Conservation (phyloP, 1,140 invertebrate species). For the Bathynomus jamesi region DNA sequence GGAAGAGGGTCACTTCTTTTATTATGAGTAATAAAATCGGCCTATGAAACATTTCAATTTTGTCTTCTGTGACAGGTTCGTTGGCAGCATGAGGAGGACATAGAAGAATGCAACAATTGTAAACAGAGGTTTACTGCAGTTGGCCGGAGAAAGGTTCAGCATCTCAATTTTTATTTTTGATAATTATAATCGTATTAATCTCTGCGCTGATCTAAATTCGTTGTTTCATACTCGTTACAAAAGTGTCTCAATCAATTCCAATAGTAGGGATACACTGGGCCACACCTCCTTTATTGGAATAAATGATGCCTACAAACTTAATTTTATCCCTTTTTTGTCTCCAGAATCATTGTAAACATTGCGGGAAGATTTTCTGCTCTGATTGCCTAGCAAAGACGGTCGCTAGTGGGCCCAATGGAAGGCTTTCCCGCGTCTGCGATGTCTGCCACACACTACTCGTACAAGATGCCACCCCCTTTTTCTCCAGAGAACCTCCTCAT, state of each 20-base stretch:
- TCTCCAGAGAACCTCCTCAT: conserved; percentile 50
- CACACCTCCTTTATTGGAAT: too few relatives aligned
- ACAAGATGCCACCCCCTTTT: conserved; percentile 86
- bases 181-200: background rate
- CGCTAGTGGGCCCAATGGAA: conserved; percentile 72
- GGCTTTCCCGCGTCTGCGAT: conserved; percentile 82
- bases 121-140: conserved; percentile 57
- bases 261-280: too few relatives aligned
- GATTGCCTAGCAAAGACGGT: conserved; percentile 75
- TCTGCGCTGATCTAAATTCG: too few relatives aligned
- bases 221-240: too few relatives aligned
- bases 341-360: conserved; percentile 86
- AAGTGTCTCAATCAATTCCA: too few relatives aligned
- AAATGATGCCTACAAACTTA: background rate
- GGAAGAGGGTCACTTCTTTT: too few relatives aligned
- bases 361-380: conserved; percentile 88
- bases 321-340: conserved; percentile 36
- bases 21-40: too few relatives aligned
- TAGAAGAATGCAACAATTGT: conserved; percentile 79
- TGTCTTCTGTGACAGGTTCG: too few relatives aligned
- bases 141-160: conserved; percentile 51
- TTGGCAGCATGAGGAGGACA: conserved; percentile 96
- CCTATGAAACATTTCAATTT: too few relatives aligned
- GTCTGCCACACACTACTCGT: conserved; percentile 95
- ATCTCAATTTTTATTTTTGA: too few relatives aligned